Evolutionary conservation across 2,797 vertebrate genomes (phyloP).

Genomic region (Semaprochilodus insignis): DNA sequence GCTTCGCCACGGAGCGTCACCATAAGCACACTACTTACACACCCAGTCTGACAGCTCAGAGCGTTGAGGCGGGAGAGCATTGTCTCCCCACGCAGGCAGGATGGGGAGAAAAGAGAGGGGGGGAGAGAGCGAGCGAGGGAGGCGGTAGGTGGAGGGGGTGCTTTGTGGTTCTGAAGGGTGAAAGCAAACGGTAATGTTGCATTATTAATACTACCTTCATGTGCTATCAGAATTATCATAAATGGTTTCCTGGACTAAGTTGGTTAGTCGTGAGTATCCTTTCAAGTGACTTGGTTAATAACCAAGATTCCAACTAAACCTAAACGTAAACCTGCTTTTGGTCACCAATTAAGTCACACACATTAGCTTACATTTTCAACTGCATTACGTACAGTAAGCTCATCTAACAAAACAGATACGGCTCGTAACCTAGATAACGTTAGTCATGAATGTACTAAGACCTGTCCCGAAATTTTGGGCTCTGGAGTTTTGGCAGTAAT

Average conservation of each 20-base stretch:
- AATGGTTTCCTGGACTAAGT: background rate
- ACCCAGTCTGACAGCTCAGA: conserved; percentile 57
- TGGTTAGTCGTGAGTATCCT: background rate
- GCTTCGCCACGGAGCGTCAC: conserved; percentile 55
- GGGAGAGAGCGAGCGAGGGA: background rate
- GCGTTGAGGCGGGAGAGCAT: conserved; percentile 55
- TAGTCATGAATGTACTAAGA: too few species aligned
- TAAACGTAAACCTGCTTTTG: too few species aligned
- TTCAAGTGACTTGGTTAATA: background rate
- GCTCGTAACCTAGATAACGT: too few species aligned
- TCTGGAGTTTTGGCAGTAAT: too few species aligned
- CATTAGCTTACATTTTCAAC: too few species aligned
- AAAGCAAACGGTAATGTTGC: conserved; percentile 69
- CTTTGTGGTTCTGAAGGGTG: conserved; percentile 66
- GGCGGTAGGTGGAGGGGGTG: conserved; percentile 43
- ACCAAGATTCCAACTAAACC: background rate
- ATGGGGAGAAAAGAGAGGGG: conserved; percentile 15
- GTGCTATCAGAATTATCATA: background rate
- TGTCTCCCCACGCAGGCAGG: conserved; percentile 56
- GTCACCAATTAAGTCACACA: too few species aligned
- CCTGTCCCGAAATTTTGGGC: too few species aligned
- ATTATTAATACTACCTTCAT: conserved; percentile 17
- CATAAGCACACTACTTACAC: conserved; percentile 52
- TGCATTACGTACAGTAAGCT: too few species aligned
- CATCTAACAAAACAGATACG: too few species aligned